Conservation (phyloP, 2,888 invertebrate genomes). For the Agrochola lota region DNA sequence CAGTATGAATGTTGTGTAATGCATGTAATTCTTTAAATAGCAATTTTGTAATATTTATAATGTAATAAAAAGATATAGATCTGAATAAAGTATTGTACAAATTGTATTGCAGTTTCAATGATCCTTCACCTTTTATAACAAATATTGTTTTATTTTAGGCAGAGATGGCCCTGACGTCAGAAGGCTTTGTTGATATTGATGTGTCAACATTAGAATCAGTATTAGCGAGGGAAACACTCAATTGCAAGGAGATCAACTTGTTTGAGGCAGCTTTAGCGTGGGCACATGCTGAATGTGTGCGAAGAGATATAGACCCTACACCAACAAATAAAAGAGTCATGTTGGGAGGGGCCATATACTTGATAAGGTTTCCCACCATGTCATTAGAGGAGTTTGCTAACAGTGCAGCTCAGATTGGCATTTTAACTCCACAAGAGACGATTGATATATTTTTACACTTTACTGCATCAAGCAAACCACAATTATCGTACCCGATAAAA, state of each 20-base stretch:
- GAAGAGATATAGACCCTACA: constrained; percentile 95
- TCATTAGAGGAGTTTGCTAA: constrained; percentile 97
- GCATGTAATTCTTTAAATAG: constrained; percentile 79
- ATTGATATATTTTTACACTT: constrained; percentile 98
- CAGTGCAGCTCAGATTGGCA: constrained; percentile 97
- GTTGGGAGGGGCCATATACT: constrained; percentile 94
- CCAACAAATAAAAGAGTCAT: constrained; percentile 95
- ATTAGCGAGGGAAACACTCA: constrained; percentile 97
- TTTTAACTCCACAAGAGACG: constrained; percentile 97
- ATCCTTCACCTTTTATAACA: constrained; percentile 74
- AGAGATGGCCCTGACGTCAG: constrained; percentile 98
- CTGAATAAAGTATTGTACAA: constrained; percentile 86
- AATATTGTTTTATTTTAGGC: constrained; percentile 91
- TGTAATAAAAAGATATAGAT: constrained; percentile 74
- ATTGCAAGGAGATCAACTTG: constrained; percentile 97
- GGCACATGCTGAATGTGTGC: constrained; percentile 97
- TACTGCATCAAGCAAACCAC: constrained; percentile 96
- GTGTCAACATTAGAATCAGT: constrained; percentile 97
- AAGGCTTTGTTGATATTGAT: constrained; percentile 99
- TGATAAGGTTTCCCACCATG: constrained; percentile 98
- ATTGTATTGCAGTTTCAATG: constrained; percentile 91
- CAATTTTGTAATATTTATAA: constrained; percentile 78
- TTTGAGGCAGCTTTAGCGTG: constrained; percentile 98
- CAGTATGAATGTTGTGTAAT: constrained; percentile 77
- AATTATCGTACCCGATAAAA: constrained; percentile 95